Conservation (phyloP, 2,888 invertebrate species). For the Mimas tiliae region DNA sequence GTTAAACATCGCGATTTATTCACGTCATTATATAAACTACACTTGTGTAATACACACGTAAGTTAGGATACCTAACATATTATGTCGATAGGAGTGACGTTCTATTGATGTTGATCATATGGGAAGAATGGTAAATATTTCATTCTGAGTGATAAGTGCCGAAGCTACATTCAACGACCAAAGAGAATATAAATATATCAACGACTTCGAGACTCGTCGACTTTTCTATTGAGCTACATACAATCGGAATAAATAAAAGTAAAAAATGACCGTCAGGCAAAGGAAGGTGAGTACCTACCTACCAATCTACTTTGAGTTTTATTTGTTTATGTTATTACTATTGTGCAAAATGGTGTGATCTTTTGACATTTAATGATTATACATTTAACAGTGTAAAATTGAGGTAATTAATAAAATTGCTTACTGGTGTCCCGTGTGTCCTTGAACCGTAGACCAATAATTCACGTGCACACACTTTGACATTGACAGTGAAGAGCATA, state of each 20-base stretch:
- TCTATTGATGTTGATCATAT: not conserved
- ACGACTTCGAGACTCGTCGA: too few relatives aligned
- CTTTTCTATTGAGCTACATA: not conserved
- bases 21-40: conserved; percentile 3
- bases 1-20: not conserved
- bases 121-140: not conserved
- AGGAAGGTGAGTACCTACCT: conserved; percentile 63
- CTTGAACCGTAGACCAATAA: not conserved
- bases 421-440: not conserved
- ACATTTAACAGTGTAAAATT: too few relatives aligned
- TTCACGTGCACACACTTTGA: not conserved
- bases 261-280: conserved; percentile 62
- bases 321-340: not conserved
- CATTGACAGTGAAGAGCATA: not conserved
- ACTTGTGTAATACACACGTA: conserved; percentile 11
- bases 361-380: not conserved
- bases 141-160: not conserved
- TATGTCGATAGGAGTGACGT: conserved; percentile 11
- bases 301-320: conserved; percentile 28
- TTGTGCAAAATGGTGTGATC: not conserved
- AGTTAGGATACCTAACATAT: not conserved
- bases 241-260: too few relatives aligned
- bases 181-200: too few relatives aligned
- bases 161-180: not conserved
- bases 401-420: not conserved